A percentile compares a stretch with the other conserved stretches of the same genome.
Conservation (phyloP, 2,888 invertebrate genomes). For the Pandemis cinnamomeana region DNA sequence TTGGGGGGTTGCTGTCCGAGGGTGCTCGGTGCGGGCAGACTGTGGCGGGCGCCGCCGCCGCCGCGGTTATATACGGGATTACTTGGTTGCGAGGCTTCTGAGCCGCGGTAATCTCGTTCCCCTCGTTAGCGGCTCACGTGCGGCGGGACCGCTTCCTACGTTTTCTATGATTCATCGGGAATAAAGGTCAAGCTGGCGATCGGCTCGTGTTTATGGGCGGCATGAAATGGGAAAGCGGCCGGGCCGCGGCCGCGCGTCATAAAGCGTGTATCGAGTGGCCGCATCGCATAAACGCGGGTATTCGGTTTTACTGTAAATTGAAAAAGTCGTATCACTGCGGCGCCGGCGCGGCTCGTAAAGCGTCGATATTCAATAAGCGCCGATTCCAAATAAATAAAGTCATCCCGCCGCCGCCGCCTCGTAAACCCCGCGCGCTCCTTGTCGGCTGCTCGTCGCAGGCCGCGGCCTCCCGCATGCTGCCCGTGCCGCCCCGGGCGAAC, state of each 20-base stretch:
- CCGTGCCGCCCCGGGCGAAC: not conserved
- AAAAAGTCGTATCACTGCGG: constrained; percentile 45
- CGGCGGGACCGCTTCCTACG: constrained; percentile 36
- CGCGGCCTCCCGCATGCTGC: no score
- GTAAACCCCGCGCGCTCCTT: constrained; percentile 32
- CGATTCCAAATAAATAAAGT: constrained; percentile 52
- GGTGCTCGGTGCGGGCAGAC: not conserved
- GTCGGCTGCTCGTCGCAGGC: constrained; percentile 2
- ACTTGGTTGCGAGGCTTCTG: constrained; percentile 67
- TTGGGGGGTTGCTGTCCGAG: constrained; percentile 51
- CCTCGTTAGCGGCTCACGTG: constrained; percentile 63
- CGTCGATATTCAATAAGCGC: constrained; percentile 52
- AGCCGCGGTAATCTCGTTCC: constrained; percentile 64
- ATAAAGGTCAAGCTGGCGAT: constrained; percentile 20
- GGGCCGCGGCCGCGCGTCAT: constrained; percentile 19
- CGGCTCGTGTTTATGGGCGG: constrained; percentile 14
- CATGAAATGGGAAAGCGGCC: constrained; percentile 12
- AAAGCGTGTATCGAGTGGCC: constrained; percentile 28
- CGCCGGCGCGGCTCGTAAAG: constrained; percentile 47
- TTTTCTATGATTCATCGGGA: constrained; percentile 35
- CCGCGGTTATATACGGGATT: constrained; percentile 71
- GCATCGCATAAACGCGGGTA: constrained; percentile 44
- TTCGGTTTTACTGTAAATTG: constrained; percentile 53
- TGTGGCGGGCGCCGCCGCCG: not conserved
- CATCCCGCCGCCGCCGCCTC: constrained; percentile 40